phyloP scores from a whole-genome alignment of 2,888 invertebrate genomes.

The Nephrotoma appendiculata region DNA sequence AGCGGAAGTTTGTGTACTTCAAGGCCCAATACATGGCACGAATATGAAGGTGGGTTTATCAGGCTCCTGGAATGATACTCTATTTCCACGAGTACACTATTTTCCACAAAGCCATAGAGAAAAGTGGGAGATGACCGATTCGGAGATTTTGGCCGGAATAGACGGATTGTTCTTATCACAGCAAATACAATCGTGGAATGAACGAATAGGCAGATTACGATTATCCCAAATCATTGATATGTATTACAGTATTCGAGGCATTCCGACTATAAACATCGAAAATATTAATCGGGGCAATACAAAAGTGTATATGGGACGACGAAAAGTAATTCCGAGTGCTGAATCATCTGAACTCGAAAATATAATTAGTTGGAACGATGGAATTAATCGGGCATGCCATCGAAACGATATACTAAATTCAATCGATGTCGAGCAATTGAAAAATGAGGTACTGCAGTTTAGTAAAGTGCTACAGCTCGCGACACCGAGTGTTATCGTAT shows the following conservation, averaged over 20 bases:
- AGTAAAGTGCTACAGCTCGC: slow-evolving; percentile 21
- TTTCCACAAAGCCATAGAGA: slow-evolving; percentile 32
- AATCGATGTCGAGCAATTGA: slow-evolving; percentile 17
- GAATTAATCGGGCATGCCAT: slow-evolving; percentile 14
- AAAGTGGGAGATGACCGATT: slow-evolving; percentile 48
- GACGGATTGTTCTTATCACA: slow-evolving; percentile 39
- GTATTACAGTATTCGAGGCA: slow-evolving; percentile 50
- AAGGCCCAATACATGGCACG: slow-evolving; percentile 39
- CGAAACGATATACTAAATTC: slow-evolving; percentile 13
- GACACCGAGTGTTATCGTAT: slow-evolving; percentile 16
- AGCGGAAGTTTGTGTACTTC: slow-evolving; percentile 50
- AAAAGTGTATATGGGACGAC: not conserved
- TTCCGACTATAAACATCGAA: slow-evolving; percentile 39
- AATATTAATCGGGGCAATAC: slow-evolving; percentile 18
- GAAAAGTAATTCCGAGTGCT: not conserved
- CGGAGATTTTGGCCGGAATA: slow-evolving; percentile 51
- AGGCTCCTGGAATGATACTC: slow-evolving; percentile 51
- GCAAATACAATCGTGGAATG: slow-evolving; percentile 37
- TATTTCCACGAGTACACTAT: slow-evolving; percentile 40
- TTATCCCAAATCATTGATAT: slow-evolving; percentile 49
- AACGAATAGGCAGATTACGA: slow-evolving; percentile 35
- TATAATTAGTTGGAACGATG: slow-evolving; percentile 5
- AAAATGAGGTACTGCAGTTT: slow-evolving; percentile 24
- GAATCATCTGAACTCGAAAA: not conserved
- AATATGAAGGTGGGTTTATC: slow-evolving; percentile 37